A percentile compares a stretch with the other conserved stretches of the same genome.
Evolutionary conservation across 1,140 invertebrate species (phyloP).

Genomic region (Drosophila pseudoananassae): DNA sequence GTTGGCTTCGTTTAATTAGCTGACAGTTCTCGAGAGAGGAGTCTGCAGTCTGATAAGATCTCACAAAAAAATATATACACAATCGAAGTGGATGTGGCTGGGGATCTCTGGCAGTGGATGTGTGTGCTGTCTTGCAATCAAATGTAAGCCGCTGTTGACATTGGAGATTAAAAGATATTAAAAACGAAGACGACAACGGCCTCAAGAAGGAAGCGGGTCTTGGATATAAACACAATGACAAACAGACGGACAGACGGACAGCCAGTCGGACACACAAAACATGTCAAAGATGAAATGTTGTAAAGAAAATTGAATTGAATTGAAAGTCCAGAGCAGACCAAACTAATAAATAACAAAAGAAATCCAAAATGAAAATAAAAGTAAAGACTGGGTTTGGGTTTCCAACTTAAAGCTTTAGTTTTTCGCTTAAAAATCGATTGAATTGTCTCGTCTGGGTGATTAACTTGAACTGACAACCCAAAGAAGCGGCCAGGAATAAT

Average conservation of each 20-base stretch:
- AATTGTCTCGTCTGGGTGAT: slow-evolving; percentile 74
- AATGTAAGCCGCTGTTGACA: slow-evolving; percentile 82
- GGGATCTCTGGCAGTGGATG: slow-evolving; percentile 33
- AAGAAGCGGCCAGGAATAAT: slow-evolving; percentile 59
- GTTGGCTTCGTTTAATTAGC: slow-evolving; percentile 80
- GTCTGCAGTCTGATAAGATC: slow-evolving; percentile 65
- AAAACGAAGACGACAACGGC: slow-evolving; percentile 75
- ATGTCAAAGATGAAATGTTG: slow-evolving; percentile 82
- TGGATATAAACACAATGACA: slow-evolving; percentile 67
- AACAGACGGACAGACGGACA: slow-evolving; percentile 21
- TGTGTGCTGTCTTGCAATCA: slow-evolving; percentile 77
- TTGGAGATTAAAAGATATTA: slow-evolving; percentile 83
- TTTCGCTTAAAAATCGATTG: slow-evolving; percentile 65
- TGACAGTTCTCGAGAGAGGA: slow-evolving; percentile 56
- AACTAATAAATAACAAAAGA: slow-evolving; percentile 76
- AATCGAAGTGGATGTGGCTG: slow-evolving; percentile 21
- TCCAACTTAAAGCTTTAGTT: slow-evolving; percentile 53
- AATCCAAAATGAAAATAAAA: slow-evolving; percentile 33
- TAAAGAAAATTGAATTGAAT: slow-evolving; percentile 81
- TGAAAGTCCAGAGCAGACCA: slow-evolving; percentile 63
- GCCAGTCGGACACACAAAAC: slow-evolving; percentile 61
- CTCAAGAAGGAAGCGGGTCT: slow-evolving; percentile 43
- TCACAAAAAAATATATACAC: slow-evolving; percentile 53
- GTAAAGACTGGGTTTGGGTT: slow-evolving; percentile 47
- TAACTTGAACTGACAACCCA: slow-evolving; percentile 61